Conservation (phyloP, 2,113 vertebrate genomes). For the Dicrurus megarhynchus region DNA sequence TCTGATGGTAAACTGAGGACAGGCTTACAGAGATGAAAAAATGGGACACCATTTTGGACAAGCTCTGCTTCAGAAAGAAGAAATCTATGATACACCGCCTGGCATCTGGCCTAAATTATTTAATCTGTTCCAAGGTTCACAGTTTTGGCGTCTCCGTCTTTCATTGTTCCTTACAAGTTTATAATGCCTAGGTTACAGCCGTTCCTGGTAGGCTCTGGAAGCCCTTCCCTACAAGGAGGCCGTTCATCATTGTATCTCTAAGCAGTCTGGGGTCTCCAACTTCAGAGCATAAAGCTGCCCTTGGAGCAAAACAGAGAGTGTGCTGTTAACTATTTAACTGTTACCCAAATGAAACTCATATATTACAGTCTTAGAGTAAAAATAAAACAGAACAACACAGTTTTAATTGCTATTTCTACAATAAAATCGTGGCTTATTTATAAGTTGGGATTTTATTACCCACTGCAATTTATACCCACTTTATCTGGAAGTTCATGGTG, state of each 20-base stretch:
- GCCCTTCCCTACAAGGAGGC: background rate
- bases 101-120: slow-evolving; percentile 35
- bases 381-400: slow-evolving; percentile 61
- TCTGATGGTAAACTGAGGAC: background rate
- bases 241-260: slow-evolving; percentile 35
- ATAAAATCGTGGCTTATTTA: slow-evolving; percentile 71
- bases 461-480: slow-evolving; percentile 65
- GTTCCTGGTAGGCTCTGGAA: slow-evolving; percentile 16
- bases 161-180: background rate
- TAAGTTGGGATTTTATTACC: slow-evolving; percentile 71
- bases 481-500: slow-evolving; percentile 68
- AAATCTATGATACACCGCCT: background rate
- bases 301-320: slow-evolving; percentile 35
- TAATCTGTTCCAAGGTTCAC: slow-evolving; percentile 29
- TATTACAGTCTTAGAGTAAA: slow-evolving; percentile 59
- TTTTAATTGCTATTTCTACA: slow-evolving; percentile 73
- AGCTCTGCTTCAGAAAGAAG: background rate
- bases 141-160: slow-evolving; percentile 18
- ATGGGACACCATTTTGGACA: background rate
- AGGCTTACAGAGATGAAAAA: slow-evolving; percentile 29
- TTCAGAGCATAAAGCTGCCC: background rate
- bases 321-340: slow-evolving; percentile 28
- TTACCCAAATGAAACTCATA: slow-evolving; percentile 63
- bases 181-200: background rate
- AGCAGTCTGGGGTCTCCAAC: background rate